Evolutionary conservation across 92 coral and sea anemone species (phyloP), one percentile per base, ranked within the genome.

Genomic region (Nematostella vectensis): DNA sequence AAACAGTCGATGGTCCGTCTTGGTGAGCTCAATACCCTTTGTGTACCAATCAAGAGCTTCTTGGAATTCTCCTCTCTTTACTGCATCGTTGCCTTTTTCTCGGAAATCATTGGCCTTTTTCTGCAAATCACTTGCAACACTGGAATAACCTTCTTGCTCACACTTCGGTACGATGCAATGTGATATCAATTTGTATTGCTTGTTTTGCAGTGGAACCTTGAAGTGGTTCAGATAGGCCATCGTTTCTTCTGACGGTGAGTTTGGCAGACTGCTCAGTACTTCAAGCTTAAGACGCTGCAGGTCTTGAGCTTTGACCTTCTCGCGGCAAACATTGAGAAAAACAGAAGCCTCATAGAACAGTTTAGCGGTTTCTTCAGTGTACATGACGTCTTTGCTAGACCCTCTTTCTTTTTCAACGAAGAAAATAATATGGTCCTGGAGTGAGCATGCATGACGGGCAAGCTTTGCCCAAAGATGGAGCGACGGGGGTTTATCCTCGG

Each of bases 381-480:
- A 74, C 2, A 82, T 50, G 38, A 65, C 52, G 3, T 54, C 4
- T 10, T 55, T 39, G 6, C 55, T 42, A 3, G 39, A 53, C 3
- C 6, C 39, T 31, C 21, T 22, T 38, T 60, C 48, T n/a, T 47
- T 61, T 15, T 48, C 30, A 13, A 59, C 31, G 40, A 16, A 58
- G 6, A 38, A 39, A 19, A 40, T 33, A 62, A 82, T 63, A 52
- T 82, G 71, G 22, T 66, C 67, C 45, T 82, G 75, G 13, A 82
- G 62, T 29, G 47, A 64, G 37, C 64, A 58, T 11, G 84, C 80
- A 51, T 77, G 79, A 16, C 72, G 59, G 27, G 75, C 84, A 36
- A 82, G 55, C 39, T 69, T 78, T 24, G 76, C 77, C 89, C 89
- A 82, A 0, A 77, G 70, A 4, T 77, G 73, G 40, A 82, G 48